Evolutionary conservation across 2,797 vertebrate genomes (phyloP).

Genomic region (Syndactyla subalaris): DNA sequence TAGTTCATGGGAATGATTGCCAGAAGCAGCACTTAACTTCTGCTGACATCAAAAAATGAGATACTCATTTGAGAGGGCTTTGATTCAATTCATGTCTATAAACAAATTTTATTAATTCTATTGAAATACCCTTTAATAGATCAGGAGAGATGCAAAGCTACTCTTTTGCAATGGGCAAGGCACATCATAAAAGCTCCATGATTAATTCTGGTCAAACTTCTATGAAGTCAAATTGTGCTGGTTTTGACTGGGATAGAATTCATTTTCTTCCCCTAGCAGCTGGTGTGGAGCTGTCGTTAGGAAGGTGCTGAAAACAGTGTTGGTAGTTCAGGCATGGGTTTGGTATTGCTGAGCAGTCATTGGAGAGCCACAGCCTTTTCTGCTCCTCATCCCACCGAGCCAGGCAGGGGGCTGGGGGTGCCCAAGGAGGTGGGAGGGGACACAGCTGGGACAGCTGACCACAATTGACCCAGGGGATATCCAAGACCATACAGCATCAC

Average conservation of each 20-base stretch:
- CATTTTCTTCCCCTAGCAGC: not conserved
- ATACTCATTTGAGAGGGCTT: not conserved
- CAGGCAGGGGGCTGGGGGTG: no score
- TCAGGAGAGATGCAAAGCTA: not conserved
- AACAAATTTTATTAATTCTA: not conserved
- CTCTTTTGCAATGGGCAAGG: not conserved
- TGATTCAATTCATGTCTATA: not conserved
- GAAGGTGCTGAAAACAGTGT: not conserved
- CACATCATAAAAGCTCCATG: not conserved
- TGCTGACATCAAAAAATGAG: not conserved
- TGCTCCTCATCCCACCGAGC: not conserved
- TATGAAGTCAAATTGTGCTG: not conserved
- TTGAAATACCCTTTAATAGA: not conserved
- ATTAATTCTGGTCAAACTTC: not conserved
- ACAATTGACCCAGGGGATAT: not conserved
- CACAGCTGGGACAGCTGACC: not conserved
- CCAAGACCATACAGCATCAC: accelerated
- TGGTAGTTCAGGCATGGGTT: not conserved
- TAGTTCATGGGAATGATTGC: not conserved
- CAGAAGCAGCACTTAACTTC: not conserved
- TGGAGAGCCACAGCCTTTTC: not conserved
- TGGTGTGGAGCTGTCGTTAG: no score
- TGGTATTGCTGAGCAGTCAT: not conserved
- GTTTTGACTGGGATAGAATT: not conserved
- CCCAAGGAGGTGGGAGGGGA: not conserved